Evolutionary conservation across 2,888 invertebrate genomes (phyloP).

Genomic region (Hirtodrosophila cameraria): DNA sequence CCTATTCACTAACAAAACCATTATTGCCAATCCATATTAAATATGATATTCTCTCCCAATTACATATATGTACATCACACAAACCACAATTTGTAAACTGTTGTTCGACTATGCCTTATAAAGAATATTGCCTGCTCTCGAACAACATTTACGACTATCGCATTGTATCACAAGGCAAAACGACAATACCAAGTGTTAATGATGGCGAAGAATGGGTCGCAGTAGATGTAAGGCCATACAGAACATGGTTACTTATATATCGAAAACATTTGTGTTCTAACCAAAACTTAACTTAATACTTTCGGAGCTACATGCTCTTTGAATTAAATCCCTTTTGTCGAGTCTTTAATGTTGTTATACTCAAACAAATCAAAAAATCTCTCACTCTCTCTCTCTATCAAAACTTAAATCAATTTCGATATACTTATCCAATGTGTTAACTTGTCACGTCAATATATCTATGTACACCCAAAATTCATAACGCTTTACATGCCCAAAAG

Average conservation of each 20-base stretch:
- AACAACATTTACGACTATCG: slow-evolving; percentile 93
- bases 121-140: slow-evolving; percentile 90
- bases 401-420: no score
- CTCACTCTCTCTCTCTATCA: no score
- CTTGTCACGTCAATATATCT: slow-evolving; percentile 21
- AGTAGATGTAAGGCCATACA: slow-evolving; percentile 90
- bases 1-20: slow-evolving; percentile 5
- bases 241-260: slow-evolving; percentile 71
- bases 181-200: slow-evolving; percentile 94
- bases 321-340: slow-evolving; percentile 30
- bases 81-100: slow-evolving; percentile 28
- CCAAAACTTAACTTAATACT: slow-evolving; percentile 27
- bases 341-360: slow-evolving; percentile 55
- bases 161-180: slow-evolving; percentile 97
- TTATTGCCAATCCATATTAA: slow-evolving; percentile 49
- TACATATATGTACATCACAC: slow-evolving; percentile 61
- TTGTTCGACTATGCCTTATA: slow-evolving; percentile 41
- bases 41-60: slow-evolving; percentile 78
- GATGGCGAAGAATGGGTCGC: slow-evolving; percentile 93
- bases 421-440: slow-evolving; percentile 17
- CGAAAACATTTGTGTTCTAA: slow-evolving; percentile 35
- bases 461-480: slow-evolving; percentile 46
- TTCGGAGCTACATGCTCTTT: slow-evolving; percentile 9
- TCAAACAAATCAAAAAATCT: no score
- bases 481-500: slow-evolving; percentile 39